phyloP scores from a whole-genome alignment of 2,888 invertebrate genomes.

The Cantharis rufa region DNA sequence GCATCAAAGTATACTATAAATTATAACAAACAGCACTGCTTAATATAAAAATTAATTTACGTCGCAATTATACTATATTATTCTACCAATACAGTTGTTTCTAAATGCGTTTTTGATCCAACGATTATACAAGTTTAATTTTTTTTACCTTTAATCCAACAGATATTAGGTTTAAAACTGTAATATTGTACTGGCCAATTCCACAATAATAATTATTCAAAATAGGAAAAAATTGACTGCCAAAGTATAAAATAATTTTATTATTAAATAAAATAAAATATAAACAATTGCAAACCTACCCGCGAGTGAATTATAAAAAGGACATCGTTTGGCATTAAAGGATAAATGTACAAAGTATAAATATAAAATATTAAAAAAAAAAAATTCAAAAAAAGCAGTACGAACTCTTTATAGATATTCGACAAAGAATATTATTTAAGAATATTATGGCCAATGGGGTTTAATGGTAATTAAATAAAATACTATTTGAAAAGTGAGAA shows the following conservation, averaged over 20 bases:
- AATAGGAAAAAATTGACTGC: background rate
- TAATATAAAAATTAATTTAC: background rate
- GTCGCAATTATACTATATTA: background rate
- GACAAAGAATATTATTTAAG: no score
- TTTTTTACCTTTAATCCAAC: background rate
- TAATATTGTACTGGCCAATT: no score
- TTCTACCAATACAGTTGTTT: background rate
- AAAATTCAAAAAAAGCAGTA: background rate
- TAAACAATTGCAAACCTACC: background rate
- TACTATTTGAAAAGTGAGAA: background rate
- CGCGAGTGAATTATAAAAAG: no score
- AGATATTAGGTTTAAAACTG: no score
- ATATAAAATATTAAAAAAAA: background rate
- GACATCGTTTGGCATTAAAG: background rate
- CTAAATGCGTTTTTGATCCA: background rate
- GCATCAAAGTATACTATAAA: background rate
- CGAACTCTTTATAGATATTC: background rate
- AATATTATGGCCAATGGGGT: background rate
- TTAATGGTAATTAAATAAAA: background rate
- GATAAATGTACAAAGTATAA: background rate
- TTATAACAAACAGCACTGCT: background rate
- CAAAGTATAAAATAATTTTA: background rate
- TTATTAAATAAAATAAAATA: background rate
- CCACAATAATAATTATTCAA: no score
- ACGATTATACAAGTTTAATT: background rate